Conservation (phyloP, 2,888 invertebrate genomes). For the Arge pagana region DNA sequence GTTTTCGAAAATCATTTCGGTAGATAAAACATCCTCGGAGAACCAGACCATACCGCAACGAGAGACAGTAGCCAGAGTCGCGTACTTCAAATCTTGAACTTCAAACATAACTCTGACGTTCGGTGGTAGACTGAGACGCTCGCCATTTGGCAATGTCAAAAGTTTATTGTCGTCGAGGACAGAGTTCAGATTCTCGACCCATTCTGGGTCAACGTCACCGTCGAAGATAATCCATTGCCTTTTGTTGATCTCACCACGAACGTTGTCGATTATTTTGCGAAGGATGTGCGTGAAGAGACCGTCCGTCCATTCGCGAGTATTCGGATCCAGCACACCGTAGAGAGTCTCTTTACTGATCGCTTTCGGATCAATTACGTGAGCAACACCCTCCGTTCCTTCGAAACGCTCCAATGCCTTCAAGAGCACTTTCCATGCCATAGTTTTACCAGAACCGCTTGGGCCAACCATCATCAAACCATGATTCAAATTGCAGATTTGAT, state of each 20-base stretch:
- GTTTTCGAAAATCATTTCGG: slow-evolving; percentile 99
- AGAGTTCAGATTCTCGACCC: slow-evolving; percentile 99
- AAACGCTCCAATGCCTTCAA: slow-evolving; percentile 91
- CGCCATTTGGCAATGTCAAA: slow-evolving; percentile 96
- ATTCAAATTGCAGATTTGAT: slow-evolving; percentile 98
- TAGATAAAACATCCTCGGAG: slow-evolving; percentile 97
- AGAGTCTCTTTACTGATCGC: slow-evolving; percentile 98
- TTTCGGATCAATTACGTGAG: slow-evolving; percentile 99
- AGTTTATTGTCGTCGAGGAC: slow-evolving; percentile 99
- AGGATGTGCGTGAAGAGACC: slow-evolving; percentile 98
- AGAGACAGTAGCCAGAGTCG: slow-evolving; percentile 97
- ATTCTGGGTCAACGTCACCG: slow-evolving; percentile 99
- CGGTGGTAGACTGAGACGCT: slow-evolving; percentile 94
- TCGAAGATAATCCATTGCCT: slow-evolving; percentile 99
- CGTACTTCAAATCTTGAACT: slow-evolving; percentile 96
- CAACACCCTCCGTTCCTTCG: slow-evolving; percentile 95
- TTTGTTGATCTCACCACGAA: slow-evolving; percentile 97
- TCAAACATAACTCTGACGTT: slow-evolving; percentile 96
- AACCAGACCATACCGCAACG: slow-evolving; percentile 99
- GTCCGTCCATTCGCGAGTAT: slow-evolving; percentile 99
- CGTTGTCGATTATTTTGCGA: slow-evolving; percentile 98
- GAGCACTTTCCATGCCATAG: slow-evolving; percentile 93
- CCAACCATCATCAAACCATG: slow-evolving; percentile 99
- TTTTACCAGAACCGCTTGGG: slow-evolving; percentile 96
- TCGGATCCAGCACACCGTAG: slow-evolving; percentile 97